Evolutionary conservation across 2,113 vertebrate species (phyloP).

Genomic region (Menidia beryllina): DNA sequence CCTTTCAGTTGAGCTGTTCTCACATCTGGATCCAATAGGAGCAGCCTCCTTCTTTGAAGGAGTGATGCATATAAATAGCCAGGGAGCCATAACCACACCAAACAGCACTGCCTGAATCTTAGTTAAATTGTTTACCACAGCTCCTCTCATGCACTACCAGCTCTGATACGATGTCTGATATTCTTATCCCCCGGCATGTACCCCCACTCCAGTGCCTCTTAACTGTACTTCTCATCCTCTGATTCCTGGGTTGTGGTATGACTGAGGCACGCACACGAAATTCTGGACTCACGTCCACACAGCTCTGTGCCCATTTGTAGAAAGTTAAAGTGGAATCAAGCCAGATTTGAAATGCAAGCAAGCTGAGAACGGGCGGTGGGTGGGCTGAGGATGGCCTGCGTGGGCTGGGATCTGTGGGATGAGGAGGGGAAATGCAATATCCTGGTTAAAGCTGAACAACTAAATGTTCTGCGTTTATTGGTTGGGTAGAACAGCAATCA

Average conservation of each 20-base stretch:
- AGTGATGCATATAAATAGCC: slow-evolving; percentile 81
- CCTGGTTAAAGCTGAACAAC: slow-evolving; percentile 49
- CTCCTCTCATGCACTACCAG: slow-evolving; percentile 46
- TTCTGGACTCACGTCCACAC: slow-evolving; percentile 25
- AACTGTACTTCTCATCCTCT: slow-evolving; percentile 39
- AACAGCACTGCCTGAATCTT: slow-evolving; percentile 66
- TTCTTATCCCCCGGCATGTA: slow-evolving; percentile 17
- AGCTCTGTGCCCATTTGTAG: slow-evolving; percentile 60
- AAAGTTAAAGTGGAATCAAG: slow-evolving; percentile 63
- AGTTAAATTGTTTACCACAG: slow-evolving; percentile 59
- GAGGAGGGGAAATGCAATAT: slow-evolving; percentile 62
- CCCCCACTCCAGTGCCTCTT: slow-evolving; percentile 23
- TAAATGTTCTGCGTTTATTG: slow-evolving; percentile 49
- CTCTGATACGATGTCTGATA: slow-evolving; percentile 52
- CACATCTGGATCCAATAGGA: slow-evolving; percentile 85
- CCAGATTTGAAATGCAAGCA: slow-evolving; percentile 49
- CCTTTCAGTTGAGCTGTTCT: slow-evolving; percentile 60
- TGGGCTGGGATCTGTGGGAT: slow-evolving; percentile 64
- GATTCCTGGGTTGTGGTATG: slow-evolving; percentile 43
- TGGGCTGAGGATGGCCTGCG: slow-evolving; percentile 65
- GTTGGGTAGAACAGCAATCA: slow-evolving; percentile 10
- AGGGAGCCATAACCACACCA: slow-evolving; percentile 76
- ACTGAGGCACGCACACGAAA: slow-evolving; percentile 47
- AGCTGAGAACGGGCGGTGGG: slow-evolving; percentile 61
- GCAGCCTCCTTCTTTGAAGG: slow-evolving; percentile 74